Conservation (phyloP, 2,888 invertebrate genomes). For the Scaptodrosophila latifasciaeformis region DNA sequence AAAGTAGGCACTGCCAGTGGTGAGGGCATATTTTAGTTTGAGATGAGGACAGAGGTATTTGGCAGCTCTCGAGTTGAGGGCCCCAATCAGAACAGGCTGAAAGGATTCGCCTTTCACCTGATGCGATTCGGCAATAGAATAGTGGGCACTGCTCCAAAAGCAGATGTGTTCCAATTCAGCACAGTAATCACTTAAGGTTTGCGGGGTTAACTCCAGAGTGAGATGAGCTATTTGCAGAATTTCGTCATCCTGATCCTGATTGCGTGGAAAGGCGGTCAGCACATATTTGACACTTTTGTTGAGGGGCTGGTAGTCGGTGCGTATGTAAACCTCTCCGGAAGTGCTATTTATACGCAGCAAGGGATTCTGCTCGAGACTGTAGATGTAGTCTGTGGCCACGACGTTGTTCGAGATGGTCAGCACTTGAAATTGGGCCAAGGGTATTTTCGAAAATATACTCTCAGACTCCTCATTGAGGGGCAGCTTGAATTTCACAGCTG, state of each 20-base stretch:
- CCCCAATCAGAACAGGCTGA: conserved; percentile 71
- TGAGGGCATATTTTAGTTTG: conserved; percentile 76
- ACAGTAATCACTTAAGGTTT: conserved; percentile 62
- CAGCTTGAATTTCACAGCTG: conserved; percentile 69
- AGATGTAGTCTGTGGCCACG: conserved; percentile 61
- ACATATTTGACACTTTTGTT: conserved; percentile 55
- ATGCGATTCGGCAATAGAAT: conserved; percentile 66
- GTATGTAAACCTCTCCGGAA: conserved; percentile 72
- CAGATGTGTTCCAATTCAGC: conserved; percentile 68
- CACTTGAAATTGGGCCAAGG: conserved; percentile 72
- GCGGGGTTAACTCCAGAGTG: conserved; percentile 65
- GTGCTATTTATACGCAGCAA: conserved; percentile 64
- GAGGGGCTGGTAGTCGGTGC: conserved; percentile 61
- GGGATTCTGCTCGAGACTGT: conserved; percentile 67
- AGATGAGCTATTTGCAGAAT: conserved; percentile 65
- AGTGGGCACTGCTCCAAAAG: conserved; percentile 70
- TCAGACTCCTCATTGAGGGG: conserved; percentile 72
- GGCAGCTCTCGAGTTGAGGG: conserved; percentile 74
- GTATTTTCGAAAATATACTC: conserved; percentile 72
- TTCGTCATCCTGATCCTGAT: conserved; percentile 21
- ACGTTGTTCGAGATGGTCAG: conserved; percentile 58
- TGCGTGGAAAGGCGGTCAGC: conserved; percentile 63
- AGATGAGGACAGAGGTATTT: conserved; percentile 76
- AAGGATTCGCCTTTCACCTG: conserved; percentile 28
- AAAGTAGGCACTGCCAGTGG: conserved; percentile 71